Evolutionary conservation across 2,797 vertebrate genomes (phyloP).

Genomic region (Coilia nasus): DNA sequence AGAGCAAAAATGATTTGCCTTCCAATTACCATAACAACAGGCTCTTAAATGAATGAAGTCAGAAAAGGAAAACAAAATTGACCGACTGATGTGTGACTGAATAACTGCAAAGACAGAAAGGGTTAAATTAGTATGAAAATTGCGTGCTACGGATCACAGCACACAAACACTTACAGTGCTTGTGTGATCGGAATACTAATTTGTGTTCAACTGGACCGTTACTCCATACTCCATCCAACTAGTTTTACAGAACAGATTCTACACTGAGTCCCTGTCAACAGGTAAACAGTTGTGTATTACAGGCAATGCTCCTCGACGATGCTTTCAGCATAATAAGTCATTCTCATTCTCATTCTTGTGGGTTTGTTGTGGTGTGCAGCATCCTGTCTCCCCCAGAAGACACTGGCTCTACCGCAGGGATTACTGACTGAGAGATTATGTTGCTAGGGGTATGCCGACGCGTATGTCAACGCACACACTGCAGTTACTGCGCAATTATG

Average conservation of each 20-base stretch:
- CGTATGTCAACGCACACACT: constrained; percentile 23
- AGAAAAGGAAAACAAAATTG: neutral
- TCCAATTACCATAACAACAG: constrained; percentile 3
- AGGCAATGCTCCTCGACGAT: neutral
- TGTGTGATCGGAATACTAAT: constrained; percentile 4
- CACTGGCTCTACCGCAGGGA: constrained; percentile 46
- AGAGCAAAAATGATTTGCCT: neutral
- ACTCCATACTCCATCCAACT: neutral
- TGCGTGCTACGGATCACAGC: neutral
- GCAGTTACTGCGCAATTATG: constrained; percentile 39
- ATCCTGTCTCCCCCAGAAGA: constrained; percentile 35
- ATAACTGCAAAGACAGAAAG: neutral
- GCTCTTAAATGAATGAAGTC: neutral
- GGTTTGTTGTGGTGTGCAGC: neutral
- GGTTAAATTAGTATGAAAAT: neutral
- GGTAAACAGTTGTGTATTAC: neutral
- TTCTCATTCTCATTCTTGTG: neutral
- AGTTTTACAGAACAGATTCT: neutral
- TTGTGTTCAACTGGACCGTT: neutral
- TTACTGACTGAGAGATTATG: constrained; percentile 38
- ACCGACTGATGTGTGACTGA: neutral
- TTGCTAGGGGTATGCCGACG: constrained; percentile 39
- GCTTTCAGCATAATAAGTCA: neutral
- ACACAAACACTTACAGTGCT: neutral
- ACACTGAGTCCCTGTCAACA: constrained; percentile 25